A percentile compares a stretch with the other conserved stretches of the same genome.
phyloP scores from a whole-genome alignment of 2,888 invertebrate genomes.

The Saturnia japonica region DNA sequence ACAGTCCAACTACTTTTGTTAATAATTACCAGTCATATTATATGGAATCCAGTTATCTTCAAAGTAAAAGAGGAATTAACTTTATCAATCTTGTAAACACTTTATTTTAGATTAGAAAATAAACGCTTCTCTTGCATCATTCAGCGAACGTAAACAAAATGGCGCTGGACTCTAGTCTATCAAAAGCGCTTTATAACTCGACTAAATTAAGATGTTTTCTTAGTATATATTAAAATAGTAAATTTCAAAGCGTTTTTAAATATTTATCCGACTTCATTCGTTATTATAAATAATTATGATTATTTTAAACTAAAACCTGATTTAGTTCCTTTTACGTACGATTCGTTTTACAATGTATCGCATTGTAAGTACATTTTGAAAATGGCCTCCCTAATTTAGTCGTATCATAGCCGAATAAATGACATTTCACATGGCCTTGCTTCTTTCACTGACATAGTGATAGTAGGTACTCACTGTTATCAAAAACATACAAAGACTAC shows the following conservation, averaged over 20 bases:
- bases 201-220: slow-evolving; percentile 39
- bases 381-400: slow-evolving; percentile 31
- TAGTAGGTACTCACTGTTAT: background rate
- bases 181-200: slow-evolving; percentile 76
- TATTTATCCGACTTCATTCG: background rate
- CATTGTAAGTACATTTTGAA: background rate
- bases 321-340: background rate
- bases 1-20: background rate
- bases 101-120: slow-evolving; percentile 44
- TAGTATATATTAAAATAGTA: background rate
- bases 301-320: background rate
- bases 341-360: background rate
- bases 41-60: slow-evolving; percentile 17
- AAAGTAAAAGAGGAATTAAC: slow-evolving; percentile 2
- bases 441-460: slow-evolving; percentile 28
- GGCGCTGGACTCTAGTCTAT: slow-evolving; percentile 65
- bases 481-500: background rate
- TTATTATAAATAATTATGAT: background rate
- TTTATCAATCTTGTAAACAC: slow-evolving; percentile 18
- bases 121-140: slow-evolving; percentile 64
- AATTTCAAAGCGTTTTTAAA: background rate
- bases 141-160: slow-evolving; percentile 74
- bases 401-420: slow-evolving; percentile 38
- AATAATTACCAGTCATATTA: slow-evolving; percentile 40
- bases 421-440: slow-evolving; percentile 41